phyloP scores from a whole-genome alignment of 2,888 invertebrate species.

The Epirrhoe alternata region DNA sequence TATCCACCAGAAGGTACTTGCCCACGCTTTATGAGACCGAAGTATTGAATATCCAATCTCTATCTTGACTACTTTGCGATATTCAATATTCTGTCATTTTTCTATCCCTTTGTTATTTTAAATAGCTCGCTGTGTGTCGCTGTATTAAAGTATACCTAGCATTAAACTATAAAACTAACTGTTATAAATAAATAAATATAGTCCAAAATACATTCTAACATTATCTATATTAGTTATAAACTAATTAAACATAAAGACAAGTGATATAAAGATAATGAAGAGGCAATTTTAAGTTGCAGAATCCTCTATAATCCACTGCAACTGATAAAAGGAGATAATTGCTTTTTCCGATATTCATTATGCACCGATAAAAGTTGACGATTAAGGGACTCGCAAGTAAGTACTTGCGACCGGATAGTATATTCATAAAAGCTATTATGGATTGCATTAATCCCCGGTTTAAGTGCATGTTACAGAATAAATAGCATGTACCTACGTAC shows the following conservation, averaged over 20 bases:
- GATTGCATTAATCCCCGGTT: constrained; percentile 5
- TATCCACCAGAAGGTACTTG: constrained; percentile 18
- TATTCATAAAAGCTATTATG: constrained; percentile 12
- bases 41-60: constrained; percentile 30
- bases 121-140: neutral
- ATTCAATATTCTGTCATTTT: constrained; percentile 14
- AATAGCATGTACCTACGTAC: neutral
- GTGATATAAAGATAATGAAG: constrained; percentile 4
- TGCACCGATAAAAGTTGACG: constrained; percentile 6
- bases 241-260: neutral
- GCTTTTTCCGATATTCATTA: constrained; percentile 19
- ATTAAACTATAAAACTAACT: no score
- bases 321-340: constrained; percentile 10
- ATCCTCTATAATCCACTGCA: constrained; percentile 4
- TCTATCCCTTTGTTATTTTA: constrained; percentile 6
- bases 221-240: neutral
- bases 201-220: no score
- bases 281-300: neutral
- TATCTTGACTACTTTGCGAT: constrained; percentile 10
- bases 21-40: constrained; percentile 11
- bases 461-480: constrained; percentile 9
- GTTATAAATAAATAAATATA: no score
- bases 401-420: constrained; percentile 11
- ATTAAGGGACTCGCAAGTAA: constrained; percentile 1
- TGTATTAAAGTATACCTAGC: no score